Evolutionary conservation across 64 coral and sea anemone genomes (phyloP).

Genomic region (Porites australiensis): DNA sequence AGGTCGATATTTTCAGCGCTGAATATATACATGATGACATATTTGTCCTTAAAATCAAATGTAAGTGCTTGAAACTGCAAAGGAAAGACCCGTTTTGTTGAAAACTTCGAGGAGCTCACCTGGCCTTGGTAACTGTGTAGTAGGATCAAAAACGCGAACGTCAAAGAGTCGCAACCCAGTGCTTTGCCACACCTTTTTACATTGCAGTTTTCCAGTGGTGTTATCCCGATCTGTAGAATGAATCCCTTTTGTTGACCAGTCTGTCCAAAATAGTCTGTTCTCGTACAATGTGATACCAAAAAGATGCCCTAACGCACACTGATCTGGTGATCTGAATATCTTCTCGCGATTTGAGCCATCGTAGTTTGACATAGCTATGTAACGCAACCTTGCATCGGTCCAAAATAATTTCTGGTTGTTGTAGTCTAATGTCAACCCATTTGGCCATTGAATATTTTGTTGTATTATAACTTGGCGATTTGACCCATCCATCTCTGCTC

Average conservation of each 20-base stretch:
- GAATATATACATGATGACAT: too few species aligned
- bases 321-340: slow-evolving; percentile 45
- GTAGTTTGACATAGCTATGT: slow-evolving; percentile 57
- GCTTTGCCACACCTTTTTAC: slow-evolving; percentile 47
- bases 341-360: slow-evolving; percentile 47
- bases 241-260: slow-evolving; percentile 78
- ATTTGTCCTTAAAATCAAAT: too few species aligned
- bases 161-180: slow-evolving; percentile 64
- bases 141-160: slow-evolving; percentile 66
- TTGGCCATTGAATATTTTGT: slow-evolving; percentile 52
- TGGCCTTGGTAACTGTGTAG: slow-evolving; percentile 29
- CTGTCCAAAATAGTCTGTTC: slow-evolving; percentile 84
- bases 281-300: slow-evolving; percentile 76
- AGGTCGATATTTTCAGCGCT: too few species aligned
- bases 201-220: slow-evolving; percentile 47
- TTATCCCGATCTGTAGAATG: slow-evolving; percentile 70
- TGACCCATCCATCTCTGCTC: slow-evolving; percentile 53
- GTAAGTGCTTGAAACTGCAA: too few species aligned
- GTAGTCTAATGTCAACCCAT: slow-evolving; percentile 69
- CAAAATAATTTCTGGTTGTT: slow-evolving; percentile 58
- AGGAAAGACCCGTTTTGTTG: too few species aligned
- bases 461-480: slow-evolving; percentile 11
- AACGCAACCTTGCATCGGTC: slow-evolving; percentile 48
- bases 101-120: neutral
- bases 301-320: slow-evolving; percentile 64